Evolutionary conservation across 2,113 vertebrate genomes (phyloP), one percentile per base, ranked within the genome.

Genomic region (Tonatia bakeri): DNA sequence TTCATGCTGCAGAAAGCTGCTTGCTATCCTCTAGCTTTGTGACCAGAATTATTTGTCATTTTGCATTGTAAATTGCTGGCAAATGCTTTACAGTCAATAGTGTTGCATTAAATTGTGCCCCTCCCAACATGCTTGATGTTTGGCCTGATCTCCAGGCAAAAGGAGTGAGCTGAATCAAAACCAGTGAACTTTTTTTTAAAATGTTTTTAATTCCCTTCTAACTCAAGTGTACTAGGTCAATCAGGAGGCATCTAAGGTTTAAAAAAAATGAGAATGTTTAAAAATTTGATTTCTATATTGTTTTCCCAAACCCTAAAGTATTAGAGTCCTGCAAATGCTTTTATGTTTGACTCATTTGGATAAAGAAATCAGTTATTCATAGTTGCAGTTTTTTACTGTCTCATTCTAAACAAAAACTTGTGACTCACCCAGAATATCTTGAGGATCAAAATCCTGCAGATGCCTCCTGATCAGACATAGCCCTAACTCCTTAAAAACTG

Each of bases 121-220:
- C 98, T 99, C 99, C 99, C 99, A 99, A 98, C 98, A 98, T 99
- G 98, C 99, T 99, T 98, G 99, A 98, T 98, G 99, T 99, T 99
- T 99, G 98, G 99, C 99, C 98, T 99, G 98, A 99, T 99, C 96
- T 99, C 97, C 98, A 99, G 99, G 99, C 99, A 99, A 98, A 98
- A 98, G 98, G 98, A 99, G 97, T 98, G 98, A 98, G 99, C 98
- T 95, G 97, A 98, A 98, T 98, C 97, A 97, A 98, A 98, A 98
- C 98, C 97, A 90, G 98, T 98, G 97, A 98, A 98, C 97, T 98
- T 98, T 97, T 97, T 36, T 76, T 94, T 95, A 82, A 82, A 98
- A 98, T 98, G 97, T 98, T 98, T 97, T 65, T 92, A 98, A 98
- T 98, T 98, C 98, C 98, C 98, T 98, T 97, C 98, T 97, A 98